A percentile compares a stretch with the other conserved stretches of the same genome.
phyloP scores from a whole-genome alignment of 2,797 vertebrate species.

The Neosilurus hyrtlii region DNA sequence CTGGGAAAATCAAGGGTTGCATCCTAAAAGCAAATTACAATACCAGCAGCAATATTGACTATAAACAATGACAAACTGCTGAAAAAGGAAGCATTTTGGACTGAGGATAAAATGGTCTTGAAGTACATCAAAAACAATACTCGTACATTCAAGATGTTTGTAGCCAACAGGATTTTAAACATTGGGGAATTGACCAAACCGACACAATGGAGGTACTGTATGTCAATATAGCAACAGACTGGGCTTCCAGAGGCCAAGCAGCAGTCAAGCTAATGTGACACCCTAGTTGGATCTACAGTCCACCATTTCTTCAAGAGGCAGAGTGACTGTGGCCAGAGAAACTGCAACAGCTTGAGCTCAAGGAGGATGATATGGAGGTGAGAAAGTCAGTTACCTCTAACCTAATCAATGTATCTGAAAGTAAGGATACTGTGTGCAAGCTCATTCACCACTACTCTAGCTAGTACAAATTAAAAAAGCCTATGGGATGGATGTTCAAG shows the following conservation, averaged over 20 bases:
- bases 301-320: no score
- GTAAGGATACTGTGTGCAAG: not conserved
- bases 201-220: not conserved
- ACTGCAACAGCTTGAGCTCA: no score
- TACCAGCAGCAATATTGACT: not conserved
- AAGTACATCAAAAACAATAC: not conserved
- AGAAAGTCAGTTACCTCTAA: not conserved
- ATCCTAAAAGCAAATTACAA: not conserved
- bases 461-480: no score
- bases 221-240: not conserved
- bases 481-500: not conserved
- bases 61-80: not conserved
- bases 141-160: not conserved
- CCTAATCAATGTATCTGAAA: not conserved
- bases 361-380: no score
- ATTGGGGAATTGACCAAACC: not conserved
- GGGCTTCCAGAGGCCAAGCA: not conserved
- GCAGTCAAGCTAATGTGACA: no score
- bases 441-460: not conserved
- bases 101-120: no score
- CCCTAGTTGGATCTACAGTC: no score
- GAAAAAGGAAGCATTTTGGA: not conserved
- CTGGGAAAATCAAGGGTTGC: conserved; percentile 15
- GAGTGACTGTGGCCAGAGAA: no score
- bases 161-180: not conserved